Base-by-base conservation (phyloP, 2,888 invertebrate species). In the Tetragnatha montana region DNA sequence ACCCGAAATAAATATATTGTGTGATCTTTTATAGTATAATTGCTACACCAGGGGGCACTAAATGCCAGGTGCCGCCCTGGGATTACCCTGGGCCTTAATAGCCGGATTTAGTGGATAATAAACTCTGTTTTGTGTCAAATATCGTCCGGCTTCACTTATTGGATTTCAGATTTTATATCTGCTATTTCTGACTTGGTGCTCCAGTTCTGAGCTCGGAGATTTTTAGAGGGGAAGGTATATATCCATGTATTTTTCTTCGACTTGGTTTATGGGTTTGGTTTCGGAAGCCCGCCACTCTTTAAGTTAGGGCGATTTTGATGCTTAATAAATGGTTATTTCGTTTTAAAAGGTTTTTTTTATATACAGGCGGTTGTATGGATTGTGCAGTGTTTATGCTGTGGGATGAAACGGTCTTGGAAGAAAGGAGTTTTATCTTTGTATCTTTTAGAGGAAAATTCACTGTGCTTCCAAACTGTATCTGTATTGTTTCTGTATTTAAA, bases 21-120 rank as follows among this genome's bases (percentile, higher is more conserved):
- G 86, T 47, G 86, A 86, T 86, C 85, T 86, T 86, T 86, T 86
- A 86, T 86, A 86, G 86, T 86, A 79, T 86, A 86, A 86, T 86
- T 86, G 86, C 86, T 19, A 71, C 35, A 71, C 74, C 47, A 47
- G 60, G 49, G 10, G 68, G 68, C 80, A 47, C 50, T 85, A 69
- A 85, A 85, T 69, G 22, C 85, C 86, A 80, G 86, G 80, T 74
- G 60, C 47, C 19, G 60, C 60, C 71, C 22, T 22, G 71, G 79
- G 71, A 79, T 79, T 79, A 73, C 79, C 17, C 79, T 8, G 21
- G 8, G 47, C 74, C 74, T 74, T 86, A 86, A 86, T 86, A 86
- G 86, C 49, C 17, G 74, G 86, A 86, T 86, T 80, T 86, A 86
- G 80, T 70, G 80, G 80, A 74, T 74, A 86, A 86, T 86, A 86